Base-by-base conservation (phyloP, 1,140 invertebrate species). In the Ctenoplectra terminalis region DNA sequence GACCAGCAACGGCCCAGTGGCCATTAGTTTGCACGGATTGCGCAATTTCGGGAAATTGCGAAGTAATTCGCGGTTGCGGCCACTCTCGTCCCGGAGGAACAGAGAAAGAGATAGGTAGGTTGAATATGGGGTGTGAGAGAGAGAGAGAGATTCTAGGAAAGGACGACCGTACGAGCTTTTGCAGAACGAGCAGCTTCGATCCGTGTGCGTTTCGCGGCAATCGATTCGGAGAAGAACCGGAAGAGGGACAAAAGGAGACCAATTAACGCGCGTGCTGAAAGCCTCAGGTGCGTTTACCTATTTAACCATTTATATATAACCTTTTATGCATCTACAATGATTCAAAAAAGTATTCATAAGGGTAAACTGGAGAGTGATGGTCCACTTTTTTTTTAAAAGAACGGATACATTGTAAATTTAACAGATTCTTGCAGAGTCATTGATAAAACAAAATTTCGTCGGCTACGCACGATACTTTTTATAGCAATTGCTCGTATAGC, bases 41-140 rank as follows among this genome's bases (percentile, higher is more conserved):
- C 86, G 88, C 88, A 90, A 89, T 91, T 91, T 90, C 79, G 88
- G 87, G 87, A 90, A 91, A 91, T 91, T 90, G 90, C 88, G 87
- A 88, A 86, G 86, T 87, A 88, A 88, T 88, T 87, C 86, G 84
- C 83, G 83, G 86, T 87, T 87, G 86, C 77, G 85, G 85, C 76
- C 82, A 81, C 77, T 86, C 79, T 82, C 83, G 72, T 40, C 78
- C 56, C 50, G 48, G 17, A 61, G 81, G 78, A 72, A 86, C 67
- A 58, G 56, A 77, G 70, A 75, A 46, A 13, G 31, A 73, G 72
- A 43, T 54, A 56, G 71, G 58, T 61, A 54, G 52, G 46, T 17
- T 40, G 54, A 8, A 4, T n/a, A 15, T 0, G 5, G 17, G 15
- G 43, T 26, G 26, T 40, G 43, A 46, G 34, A 26, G 26, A 26